Conservation (phyloP, 2,113 vertebrate genomes). For the Gopherus evgoodei region DNA sequence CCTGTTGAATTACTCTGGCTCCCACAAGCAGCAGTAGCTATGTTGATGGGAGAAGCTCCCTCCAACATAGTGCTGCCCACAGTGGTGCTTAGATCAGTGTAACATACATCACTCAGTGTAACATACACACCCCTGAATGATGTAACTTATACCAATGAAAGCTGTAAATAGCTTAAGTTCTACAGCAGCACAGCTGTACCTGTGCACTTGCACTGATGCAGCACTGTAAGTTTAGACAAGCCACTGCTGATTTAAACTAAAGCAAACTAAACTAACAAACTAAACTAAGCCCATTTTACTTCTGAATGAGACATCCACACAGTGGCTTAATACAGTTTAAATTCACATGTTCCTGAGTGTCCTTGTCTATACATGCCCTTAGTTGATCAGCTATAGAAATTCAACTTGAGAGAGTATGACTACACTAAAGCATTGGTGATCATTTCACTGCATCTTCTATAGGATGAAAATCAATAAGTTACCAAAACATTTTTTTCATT, state of each 20-base stretch:
- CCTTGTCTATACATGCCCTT: background rate
- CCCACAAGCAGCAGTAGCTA: no score
- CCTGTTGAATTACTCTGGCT: no score
- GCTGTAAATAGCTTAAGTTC: no score
- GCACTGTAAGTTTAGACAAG: background rate
- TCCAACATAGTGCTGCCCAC: no score
- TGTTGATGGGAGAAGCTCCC: no score
- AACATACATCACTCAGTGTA: no score
- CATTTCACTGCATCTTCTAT: background rate
- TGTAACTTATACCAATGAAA: no score
- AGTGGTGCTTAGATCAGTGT: no score
- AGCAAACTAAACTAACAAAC: background rate
- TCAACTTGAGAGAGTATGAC: background rate
- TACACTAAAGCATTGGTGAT: background rate
- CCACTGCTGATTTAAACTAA: background rate
- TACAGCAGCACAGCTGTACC: no score
- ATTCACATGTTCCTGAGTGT: background rate
- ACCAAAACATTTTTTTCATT: background rate
- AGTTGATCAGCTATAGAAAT: background rate
- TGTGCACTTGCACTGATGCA: background rate
- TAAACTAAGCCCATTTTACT: background rate
- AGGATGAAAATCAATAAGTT: background rate
- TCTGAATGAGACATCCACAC: background rate
- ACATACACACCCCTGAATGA: no score
- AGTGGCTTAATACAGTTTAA: background rate